phyloP scores from a whole-genome alignment of 2,888 invertebrate species.

The Amphipyra tragopoginis region DNA sequence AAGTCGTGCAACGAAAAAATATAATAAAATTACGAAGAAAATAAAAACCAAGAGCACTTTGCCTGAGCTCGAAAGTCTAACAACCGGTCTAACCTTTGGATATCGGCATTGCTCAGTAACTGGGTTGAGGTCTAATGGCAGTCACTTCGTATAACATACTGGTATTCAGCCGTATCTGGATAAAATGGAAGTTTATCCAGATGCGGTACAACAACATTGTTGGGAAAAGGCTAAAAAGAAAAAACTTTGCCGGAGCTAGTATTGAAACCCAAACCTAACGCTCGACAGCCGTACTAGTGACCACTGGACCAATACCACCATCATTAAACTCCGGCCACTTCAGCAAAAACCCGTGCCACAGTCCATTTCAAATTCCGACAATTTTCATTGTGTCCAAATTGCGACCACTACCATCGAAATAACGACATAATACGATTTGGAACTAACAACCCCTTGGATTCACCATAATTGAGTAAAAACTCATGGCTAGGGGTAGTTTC shows the following conservation, averaged over 20 bases:
- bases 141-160: too few relatives aligned
- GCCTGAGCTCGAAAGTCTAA: too few relatives aligned
- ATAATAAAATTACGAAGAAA: too few relatives aligned
- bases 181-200: too few relatives aligned
- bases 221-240: too few relatives aligned
- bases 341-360: slow-evolving; percentile 27
- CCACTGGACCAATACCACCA: slow-evolving; percentile 1
- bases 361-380: slow-evolving; percentile 13
- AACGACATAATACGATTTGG: slow-evolving; percentile 53
- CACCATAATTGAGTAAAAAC: slow-evolving; percentile 60
- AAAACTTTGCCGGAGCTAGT: too few relatives aligned
- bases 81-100: too few relatives aligned
- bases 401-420: slow-evolving; percentile 36
- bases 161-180: too few relatives aligned
- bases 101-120: too few relatives aligned
- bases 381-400: slow-evolving; percentile 48
- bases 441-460: slow-evolving; percentile 55
- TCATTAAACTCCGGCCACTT: slow-evolving; percentile 40
- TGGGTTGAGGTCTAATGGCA: too few relatives aligned
- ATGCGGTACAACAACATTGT: too few relatives aligned
- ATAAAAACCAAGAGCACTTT: background rate
- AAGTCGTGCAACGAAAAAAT: too few relatives aligned
- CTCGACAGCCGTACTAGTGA: slow-evolving; percentile 16
- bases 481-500: slow-evolving; percentile 43
- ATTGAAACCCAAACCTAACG: slow-evolving; percentile 4